Evolutionary conservation across 1,140 invertebrate species (phyloP).

Genomic region (Pseudomyrmex sp.): DNA sequence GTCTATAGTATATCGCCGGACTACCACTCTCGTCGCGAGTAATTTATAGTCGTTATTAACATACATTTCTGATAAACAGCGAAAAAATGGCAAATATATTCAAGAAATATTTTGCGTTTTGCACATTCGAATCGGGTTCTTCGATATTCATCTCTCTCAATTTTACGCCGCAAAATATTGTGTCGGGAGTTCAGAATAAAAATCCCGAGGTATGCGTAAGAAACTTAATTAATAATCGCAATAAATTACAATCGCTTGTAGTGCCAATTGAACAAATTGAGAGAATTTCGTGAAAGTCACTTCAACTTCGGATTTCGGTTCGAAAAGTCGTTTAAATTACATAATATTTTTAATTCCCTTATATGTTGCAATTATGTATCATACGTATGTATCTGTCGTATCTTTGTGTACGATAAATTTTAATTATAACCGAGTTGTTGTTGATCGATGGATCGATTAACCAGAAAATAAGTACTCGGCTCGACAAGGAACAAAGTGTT

Average conservation of each 20-base stretch:
- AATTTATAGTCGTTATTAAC: constrained; percentile 35
- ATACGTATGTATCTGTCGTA: not conserved
- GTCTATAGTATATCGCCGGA: not conserved
- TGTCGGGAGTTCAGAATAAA: not conserved
- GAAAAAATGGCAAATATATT: not conserved
- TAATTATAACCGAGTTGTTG: not conserved
- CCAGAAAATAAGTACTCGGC: not conserved
- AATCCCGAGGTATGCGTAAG: too few relatives aligned
- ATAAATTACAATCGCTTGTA: not conserved
- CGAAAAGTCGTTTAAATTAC: too few relatives aligned
- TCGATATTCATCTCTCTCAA: not conserved
- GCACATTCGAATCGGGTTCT: not conserved
- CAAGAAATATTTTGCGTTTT: not conserved
- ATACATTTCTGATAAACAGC: not conserved
- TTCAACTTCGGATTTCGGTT: too few relatives aligned
- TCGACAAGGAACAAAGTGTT: not conserved
- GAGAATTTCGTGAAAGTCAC: not conserved
- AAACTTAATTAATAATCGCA: too few relatives aligned
- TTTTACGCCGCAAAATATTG: not conserved
- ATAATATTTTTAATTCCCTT: too few relatives aligned
- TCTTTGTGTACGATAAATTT: not conserved
- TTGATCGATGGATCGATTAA: not conserved
- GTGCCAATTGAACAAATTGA: not conserved
- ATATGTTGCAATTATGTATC: not conserved
- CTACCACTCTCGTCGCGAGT: not conserved